Conservation (phyloP, 2,888 invertebrate genomes). For the Nesidiocoris tenuis region DNA sequence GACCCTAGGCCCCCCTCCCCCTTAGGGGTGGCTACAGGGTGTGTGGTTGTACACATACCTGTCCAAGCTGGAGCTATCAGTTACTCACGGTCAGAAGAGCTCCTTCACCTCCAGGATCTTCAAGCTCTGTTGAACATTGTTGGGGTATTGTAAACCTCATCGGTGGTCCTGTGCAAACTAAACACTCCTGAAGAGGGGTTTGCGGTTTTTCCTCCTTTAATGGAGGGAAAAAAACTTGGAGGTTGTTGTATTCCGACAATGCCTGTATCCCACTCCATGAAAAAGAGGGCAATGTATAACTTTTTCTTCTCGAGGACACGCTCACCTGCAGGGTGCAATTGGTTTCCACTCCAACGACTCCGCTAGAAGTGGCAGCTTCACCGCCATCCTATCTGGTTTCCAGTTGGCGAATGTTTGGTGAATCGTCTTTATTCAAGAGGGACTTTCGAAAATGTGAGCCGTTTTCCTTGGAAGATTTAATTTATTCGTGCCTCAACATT, state of each 20-base stretch:
- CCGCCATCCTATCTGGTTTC: neutral
- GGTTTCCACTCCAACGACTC: neutral
- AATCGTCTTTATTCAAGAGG: too few relatives aligned
- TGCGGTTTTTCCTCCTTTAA: neutral
- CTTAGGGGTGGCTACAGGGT: too few relatives aligned
- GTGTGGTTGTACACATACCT: too few relatives aligned
- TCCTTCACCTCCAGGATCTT: neutral
- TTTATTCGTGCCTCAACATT: too few relatives aligned
- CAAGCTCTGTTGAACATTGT: neutral
- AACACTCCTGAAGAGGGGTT: neutral
- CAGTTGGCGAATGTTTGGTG: too few relatives aligned
- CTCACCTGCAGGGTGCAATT: neutral
- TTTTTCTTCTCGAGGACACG: neutral
- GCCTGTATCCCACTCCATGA: neutral
- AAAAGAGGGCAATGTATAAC: neutral
- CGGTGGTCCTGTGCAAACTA: neutral
- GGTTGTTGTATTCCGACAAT: neutral
- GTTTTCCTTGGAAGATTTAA: too few relatives aligned
- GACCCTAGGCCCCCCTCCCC: too few relatives aligned
- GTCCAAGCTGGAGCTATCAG: neutral
- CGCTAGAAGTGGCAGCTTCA: neutral
- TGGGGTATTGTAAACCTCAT: neutral
- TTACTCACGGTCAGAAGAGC: neutral
- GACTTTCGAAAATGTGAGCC: too few relatives aligned
- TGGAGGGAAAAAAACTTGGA: neutral